A percentile compares a stretch with the other conserved stretches of the same genome.
phyloP scores from a whole-genome alignment of 2,888 invertebrate genomes.

The Trachelus iudaicus region DNA sequence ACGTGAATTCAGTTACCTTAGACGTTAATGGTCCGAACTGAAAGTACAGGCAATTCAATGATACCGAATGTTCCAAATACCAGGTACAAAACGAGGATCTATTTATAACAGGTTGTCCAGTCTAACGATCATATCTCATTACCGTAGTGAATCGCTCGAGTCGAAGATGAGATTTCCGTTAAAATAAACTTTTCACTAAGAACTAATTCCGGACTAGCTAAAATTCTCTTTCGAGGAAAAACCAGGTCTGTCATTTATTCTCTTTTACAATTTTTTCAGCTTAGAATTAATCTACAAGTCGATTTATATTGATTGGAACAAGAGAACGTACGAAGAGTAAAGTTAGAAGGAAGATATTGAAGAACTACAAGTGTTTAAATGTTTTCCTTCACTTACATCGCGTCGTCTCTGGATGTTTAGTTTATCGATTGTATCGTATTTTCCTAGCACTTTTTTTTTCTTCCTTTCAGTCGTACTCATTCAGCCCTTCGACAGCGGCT shows the following conservation, averaged over 20 bases:
- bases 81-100: background rate
- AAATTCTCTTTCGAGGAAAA: background rate
- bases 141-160: background rate
- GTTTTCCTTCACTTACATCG: background rate
- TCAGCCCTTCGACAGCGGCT: background rate
- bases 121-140: background rate
- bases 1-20: background rate
- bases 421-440: background rate
- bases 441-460: background rate
- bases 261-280: background rate
- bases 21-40: background rate
- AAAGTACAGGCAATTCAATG: background rate
- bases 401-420: background rate
- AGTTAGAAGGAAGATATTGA: background rate
- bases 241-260: background rate
- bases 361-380: background rate
- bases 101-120: background rate
- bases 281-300: constrained; percentile 20
- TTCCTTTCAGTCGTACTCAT: background rate
- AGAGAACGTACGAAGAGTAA: background rate
- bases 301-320: constrained; percentile 34
- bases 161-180: constrained; percentile 6
- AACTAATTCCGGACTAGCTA: constrained; percentile 37
- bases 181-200: constrained; percentile 41
- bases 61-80: background rate